Percentiles rank a stretch among this genome's conserved stretches.
These are phyloP conservation scores for Schizopygopsis pylzovi DNA, from an alignment of 2,797 vertebrate genomes.

Conservation along the genomic window DNA sequence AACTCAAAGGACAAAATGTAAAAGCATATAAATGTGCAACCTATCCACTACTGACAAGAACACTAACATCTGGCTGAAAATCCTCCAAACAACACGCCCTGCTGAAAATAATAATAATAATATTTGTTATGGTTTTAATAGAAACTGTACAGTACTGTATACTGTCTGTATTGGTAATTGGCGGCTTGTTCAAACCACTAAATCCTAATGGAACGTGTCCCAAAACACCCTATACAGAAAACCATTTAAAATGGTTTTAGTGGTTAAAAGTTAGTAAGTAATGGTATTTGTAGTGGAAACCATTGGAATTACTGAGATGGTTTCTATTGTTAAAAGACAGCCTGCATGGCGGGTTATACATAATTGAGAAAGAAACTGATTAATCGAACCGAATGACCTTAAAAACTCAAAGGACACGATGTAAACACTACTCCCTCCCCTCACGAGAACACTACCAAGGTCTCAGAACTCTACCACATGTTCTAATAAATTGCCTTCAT, in stretches of 20 bases:
- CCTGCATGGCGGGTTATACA: neutral
- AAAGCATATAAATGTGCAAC: neutral
- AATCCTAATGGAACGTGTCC: neutral
- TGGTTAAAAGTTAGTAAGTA: neutral
- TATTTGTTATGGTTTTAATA: neutral
- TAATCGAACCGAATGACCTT: neutral
- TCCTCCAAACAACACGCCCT: neutral
- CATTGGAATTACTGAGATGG: neutral
- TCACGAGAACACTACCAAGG: neutral
- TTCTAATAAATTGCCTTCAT: conserved; percentile 7
- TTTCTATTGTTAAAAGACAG: neutral
- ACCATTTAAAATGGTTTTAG: too few species aligned
- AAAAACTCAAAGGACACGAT: neutral
- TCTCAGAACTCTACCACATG: neutral
- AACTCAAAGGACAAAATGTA: neutral
- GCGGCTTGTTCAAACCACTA: neutral
- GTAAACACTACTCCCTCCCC: neutral
- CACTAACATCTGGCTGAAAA: neutral
- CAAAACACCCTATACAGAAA: too few species aligned
- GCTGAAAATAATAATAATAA: neutral
- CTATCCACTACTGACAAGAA: neutral
- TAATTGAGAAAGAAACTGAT: neutral
- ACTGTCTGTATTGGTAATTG: neutral
- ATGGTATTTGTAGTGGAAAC: neutral
- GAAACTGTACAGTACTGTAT: neutral